Conservation (phyloP, 2,113 vertebrate genomes). For the Gasterosteus nipponicus region DNA sequence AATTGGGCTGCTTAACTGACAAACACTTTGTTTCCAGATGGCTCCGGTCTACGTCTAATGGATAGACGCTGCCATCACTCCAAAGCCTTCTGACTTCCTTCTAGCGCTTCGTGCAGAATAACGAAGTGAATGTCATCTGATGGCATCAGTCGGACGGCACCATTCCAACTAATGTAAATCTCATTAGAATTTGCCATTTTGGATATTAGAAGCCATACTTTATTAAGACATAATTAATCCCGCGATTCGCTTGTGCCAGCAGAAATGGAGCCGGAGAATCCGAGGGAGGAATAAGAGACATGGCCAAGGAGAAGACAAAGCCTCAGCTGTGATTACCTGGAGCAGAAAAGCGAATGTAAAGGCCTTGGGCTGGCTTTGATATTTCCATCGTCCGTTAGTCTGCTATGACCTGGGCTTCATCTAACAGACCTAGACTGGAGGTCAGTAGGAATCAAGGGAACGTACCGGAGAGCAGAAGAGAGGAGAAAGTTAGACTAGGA, state of each 20-base stretch:
- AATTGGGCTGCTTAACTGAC: constrained; percentile 68
- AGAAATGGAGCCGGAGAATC: constrained; percentile 50
- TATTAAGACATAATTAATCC: constrained; percentile 76
- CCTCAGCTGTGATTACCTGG: constrained; percentile 76
- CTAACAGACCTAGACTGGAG: constrained; percentile 82
- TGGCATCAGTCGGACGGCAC: constrained; percentile 29
- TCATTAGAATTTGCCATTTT: constrained; percentile 66
- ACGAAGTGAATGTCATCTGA: background rate
- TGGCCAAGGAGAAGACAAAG: constrained; percentile 53
- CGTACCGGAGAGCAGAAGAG: constrained; percentile 10
- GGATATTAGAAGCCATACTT: constrained; percentile 56
- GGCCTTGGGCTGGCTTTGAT: constrained; percentile 84
- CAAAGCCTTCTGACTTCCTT: constrained; percentile 42
- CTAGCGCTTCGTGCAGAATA: constrained; percentile 24
- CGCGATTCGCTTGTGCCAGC: constrained; percentile 63
- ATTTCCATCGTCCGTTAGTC: constrained; percentile 78
- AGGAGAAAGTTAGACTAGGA: constrained; percentile 27
- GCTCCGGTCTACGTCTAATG: constrained; percentile 63
- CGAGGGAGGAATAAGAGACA: constrained; percentile 44
- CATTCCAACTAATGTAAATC: constrained; percentile 69
- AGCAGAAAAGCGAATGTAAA: constrained; percentile 78
- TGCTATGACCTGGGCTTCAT: constrained; percentile 80
- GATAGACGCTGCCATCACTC: constrained; percentile 45
- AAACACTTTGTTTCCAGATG: constrained; percentile 66
- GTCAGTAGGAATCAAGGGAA: constrained; percentile 78